phyloP scores from a whole-genome alignment of 2,888 invertebrate genomes.

The Xestoiulus laeticollis region DNA sequence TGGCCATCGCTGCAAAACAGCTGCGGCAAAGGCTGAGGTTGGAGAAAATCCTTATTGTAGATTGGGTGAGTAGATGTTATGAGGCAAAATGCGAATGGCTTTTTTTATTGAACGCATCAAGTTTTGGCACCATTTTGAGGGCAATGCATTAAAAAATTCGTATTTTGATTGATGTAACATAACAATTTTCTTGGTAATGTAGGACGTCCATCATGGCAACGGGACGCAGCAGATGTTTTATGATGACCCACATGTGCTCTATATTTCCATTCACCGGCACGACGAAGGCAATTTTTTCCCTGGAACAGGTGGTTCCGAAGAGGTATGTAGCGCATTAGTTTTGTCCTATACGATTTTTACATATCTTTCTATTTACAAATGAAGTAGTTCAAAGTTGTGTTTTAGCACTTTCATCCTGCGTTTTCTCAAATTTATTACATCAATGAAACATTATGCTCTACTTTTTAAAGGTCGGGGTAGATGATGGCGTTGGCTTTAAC shows the following conservation, averaged over 20 bases:
- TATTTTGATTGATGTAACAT: not conserved
- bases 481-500: conserved; percentile 89
- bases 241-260: conserved; percentile 91
- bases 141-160: not conserved
- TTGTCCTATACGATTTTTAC: no score
- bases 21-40: conserved; percentile 84
- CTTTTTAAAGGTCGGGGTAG: conserved; percentile 77
- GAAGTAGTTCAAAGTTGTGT: not conserved
- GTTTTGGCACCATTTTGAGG: not conserved
- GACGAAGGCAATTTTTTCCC: conserved; percentile 99
- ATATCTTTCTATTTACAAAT: no score
- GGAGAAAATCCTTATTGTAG: conserved; percentile 91
- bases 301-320: conserved; percentile 95
- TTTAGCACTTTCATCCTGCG: not conserved
- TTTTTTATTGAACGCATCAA: not conserved
- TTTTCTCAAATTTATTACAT: no score
- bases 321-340: conserved; percentile 68
- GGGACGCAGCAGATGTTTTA: conserved; percentile 99
- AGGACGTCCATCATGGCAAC: conserved; percentile 99
- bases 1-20: conserved; percentile 92
- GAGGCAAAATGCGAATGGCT: not conserved
- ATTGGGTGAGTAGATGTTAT: conserved; percentile 77
- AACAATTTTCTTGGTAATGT: conserved; percentile 50
- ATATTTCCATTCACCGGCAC: conserved; percentile 97
- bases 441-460: no score